A percentile compares a stretch with the other conserved stretches of the same genome.
These are phyloP conservation scores for Paraescarpia echinospica DNA, from an alignment of 1,140 invertebrate genomes.

Conservation along the genomic window DNA sequence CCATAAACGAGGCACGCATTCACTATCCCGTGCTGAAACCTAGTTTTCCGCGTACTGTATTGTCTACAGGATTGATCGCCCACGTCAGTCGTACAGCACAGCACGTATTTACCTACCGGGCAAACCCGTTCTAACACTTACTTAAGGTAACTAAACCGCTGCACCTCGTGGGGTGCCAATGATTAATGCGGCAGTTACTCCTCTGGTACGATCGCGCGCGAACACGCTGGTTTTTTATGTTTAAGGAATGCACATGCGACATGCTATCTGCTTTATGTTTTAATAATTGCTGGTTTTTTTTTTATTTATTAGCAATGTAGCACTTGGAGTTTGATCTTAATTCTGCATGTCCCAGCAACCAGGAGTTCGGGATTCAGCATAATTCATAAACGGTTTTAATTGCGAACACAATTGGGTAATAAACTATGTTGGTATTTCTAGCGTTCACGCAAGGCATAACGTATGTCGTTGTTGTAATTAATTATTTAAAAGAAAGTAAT, in stretches of 20 bases:
- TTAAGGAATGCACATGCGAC: background rate
- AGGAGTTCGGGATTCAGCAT: too few relatives aligned
- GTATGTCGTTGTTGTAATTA: too few relatives aligned
- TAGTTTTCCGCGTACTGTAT: background rate
- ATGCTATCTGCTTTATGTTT: background rate
- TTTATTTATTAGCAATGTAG: too few relatives aligned
- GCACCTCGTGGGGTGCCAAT: background rate
- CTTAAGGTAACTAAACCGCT: too few relatives aligned
- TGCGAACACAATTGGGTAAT: too few relatives aligned
- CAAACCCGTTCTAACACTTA: background rate
- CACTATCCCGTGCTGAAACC: background rate
- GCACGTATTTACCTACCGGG: background rate
- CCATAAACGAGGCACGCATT: background rate
- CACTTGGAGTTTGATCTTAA: too few relatives aligned
- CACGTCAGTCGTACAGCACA: background rate
- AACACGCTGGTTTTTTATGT: background rate
- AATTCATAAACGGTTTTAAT: too few relatives aligned
- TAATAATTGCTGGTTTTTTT: background rate
- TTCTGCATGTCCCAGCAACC: too few relatives aligned
- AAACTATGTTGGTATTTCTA: too few relatives aligned
- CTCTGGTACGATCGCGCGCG: background rate
- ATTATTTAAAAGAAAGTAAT: too few relatives aligned
- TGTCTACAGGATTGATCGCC: background rate
- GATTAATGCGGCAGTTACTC: background rate
- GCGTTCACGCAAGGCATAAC: too few relatives aligned